These are phyloP conservation scores for Enteromius paludinosus DNA, from an alignment of 2,797 vertebrate species.

Conservation along the genomic window DNA sequence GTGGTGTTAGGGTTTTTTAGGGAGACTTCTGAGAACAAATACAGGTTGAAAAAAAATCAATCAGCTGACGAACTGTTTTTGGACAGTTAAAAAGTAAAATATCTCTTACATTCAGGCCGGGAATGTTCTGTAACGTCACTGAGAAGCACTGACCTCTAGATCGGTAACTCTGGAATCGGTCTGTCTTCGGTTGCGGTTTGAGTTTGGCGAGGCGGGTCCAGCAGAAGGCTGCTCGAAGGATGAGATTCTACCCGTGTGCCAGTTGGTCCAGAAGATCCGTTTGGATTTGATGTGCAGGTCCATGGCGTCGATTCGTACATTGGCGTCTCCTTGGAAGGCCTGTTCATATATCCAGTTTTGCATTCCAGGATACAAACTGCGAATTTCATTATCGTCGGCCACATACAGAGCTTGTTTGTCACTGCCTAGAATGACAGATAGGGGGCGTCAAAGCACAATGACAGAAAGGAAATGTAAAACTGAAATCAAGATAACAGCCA, in stretches of 20 bases:
- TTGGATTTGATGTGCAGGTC: constrained; percentile 92
- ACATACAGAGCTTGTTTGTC: constrained; percentile 89
- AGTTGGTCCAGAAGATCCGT: constrained; percentile 97
- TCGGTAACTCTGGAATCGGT: constrained; percentile 85
- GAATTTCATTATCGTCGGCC: constrained; percentile 94
- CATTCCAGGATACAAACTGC: constrained; percentile 90
- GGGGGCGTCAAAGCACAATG: not conserved
- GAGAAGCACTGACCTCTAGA: constrained; percentile 81
- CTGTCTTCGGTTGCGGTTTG: constrained; percentile 89
- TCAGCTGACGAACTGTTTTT: not conserved
- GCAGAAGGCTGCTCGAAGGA: constrained; percentile 84
- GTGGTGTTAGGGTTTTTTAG: not conserved
- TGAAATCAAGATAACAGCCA: not conserved
- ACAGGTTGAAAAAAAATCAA: not conserved
- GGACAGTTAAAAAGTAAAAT: not conserved
- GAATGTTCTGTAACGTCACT: not conserved
- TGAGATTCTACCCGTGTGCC: constrained; percentile 94
- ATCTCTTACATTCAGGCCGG: not conserved
- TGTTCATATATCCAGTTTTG: constrained; percentile 92
- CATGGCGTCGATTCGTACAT: constrained; percentile 95
- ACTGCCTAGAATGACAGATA: constrained; percentile 72
- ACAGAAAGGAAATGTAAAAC: not conserved
- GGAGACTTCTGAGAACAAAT: not conserved
- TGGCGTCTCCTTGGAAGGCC: constrained; percentile 91
- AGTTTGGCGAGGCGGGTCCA: constrained; percentile 67